Evolutionary conservation across 2,113 vertebrate species (phyloP).

Genomic region (Brachypodius melanocephalos): DNA sequence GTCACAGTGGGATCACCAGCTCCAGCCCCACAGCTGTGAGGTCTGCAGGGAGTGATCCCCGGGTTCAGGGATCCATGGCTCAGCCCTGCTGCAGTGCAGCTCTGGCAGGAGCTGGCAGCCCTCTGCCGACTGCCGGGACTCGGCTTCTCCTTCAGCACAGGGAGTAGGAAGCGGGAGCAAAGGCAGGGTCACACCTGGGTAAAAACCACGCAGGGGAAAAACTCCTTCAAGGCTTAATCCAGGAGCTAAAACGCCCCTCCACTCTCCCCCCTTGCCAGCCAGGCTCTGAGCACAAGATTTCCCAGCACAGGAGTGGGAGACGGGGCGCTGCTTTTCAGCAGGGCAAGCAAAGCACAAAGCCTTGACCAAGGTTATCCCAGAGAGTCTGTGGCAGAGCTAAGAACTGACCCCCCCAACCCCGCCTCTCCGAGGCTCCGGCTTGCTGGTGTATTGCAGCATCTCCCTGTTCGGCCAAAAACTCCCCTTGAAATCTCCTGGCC

Average conservation of each 20-base stretch:
- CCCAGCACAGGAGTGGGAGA: background rate
- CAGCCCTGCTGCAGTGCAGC: constrained; percentile 15
- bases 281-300: background rate
- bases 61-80: fast-evolving
- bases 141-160: background rate
- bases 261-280: background rate
- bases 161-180: background rate
- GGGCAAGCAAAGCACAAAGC: background rate
- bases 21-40: background rate
- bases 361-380: constrained; percentile 9
- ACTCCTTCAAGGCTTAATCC: background rate
- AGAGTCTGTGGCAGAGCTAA: background rate
- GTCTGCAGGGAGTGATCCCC: background rate
- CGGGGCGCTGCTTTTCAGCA: background rate
- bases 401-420: background rate
- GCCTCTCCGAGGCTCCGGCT: background rate
- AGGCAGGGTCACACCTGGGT: background rate
- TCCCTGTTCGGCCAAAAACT: background rate
- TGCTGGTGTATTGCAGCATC: background rate
- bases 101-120: background rate
- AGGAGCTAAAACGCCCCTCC: background rate
- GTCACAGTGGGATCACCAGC: background rate
- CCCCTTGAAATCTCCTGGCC: background rate
- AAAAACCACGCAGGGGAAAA: background rate
- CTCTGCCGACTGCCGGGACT: fast-evolving